These are phyloP conservation scores for Rana temporaria DNA, from an alignment of 2,113 vertebrate genomes.

Conservation along the genomic window DNA sequence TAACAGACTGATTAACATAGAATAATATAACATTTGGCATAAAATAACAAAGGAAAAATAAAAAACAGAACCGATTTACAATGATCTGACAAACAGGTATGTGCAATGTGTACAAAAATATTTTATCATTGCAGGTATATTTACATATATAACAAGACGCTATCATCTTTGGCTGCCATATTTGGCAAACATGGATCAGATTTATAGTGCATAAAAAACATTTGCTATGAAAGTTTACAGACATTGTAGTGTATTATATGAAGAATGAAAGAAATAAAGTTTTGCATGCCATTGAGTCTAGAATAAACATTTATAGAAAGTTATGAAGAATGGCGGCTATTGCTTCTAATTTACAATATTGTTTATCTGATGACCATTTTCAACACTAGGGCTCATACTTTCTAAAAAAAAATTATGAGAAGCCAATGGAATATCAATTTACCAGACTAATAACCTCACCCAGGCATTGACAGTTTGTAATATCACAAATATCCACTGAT, in stretches of 20 bases:
- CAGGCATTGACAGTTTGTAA: too few species aligned
- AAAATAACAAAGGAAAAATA: slow-evolving; percentile 69
- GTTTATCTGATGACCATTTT: too few species aligned
- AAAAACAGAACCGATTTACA: slow-evolving; percentile 75
- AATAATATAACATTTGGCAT: slow-evolving; percentile 68
- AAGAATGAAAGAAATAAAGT: background rate
- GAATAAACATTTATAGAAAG: too few species aligned
- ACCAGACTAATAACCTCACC: too few species aligned
- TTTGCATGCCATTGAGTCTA: too few species aligned
- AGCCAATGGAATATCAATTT: too few species aligned
- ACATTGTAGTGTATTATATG: background rate
- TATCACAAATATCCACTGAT: too few species aligned
- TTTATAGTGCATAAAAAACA: background rate
- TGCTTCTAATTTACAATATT: too few species aligned
- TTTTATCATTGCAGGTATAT: slow-evolving; percentile 76
- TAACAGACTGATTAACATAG: slow-evolving; percentile 60
- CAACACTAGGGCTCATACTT: too few species aligned
- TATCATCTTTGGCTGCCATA: slow-evolving; percentile 16
- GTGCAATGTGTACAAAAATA: slow-evolving; percentile 75
- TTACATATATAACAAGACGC: slow-evolving; percentile 67
- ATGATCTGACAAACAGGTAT: slow-evolving; percentile 65
- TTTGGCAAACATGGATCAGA: background rate
- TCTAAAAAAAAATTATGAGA: too few species aligned
- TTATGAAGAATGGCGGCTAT: too few species aligned
- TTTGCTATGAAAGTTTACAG: background rate